These are phyloP conservation scores for Lutraria lutraria DNA, from an alignment of 2,888 invertebrate species.

Conservation along the genomic window DNA sequence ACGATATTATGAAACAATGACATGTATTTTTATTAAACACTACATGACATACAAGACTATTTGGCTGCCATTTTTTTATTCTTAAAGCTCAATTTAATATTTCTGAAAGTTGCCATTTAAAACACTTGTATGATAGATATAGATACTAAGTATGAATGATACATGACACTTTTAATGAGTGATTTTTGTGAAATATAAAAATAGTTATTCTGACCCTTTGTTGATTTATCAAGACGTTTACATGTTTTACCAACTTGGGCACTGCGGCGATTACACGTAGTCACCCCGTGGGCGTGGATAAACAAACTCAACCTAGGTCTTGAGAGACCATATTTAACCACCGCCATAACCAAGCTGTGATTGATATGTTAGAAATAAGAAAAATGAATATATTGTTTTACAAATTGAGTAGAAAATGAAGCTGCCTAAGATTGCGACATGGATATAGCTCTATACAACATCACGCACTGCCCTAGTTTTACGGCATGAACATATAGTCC, in stretches of 20 bases:
- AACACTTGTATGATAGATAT: background rate
- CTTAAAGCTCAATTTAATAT: background rate
- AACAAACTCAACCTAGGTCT: background rate
- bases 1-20: background rate
- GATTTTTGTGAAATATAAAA: constrained; percentile 1
- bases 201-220: background rate
- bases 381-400: background rate
- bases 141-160: background rate
- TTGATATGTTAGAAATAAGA: background rate
- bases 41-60: background rate
- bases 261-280: background rate
- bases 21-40: background rate
- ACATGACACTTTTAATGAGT: constrained; percentile 11
- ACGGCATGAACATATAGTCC: background rate
- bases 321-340: background rate
- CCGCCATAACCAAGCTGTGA: background rate
- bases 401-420: background rate
- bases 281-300: background rate
- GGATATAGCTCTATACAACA: background rate
- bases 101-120: background rate
- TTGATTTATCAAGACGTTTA: background rate
- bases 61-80: background rate
- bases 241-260: background rate
- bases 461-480: background rate
- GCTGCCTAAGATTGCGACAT: background rate